Base-by-base conservation (phyloP, 2,888 invertebrate genomes). In the Poecilus cupreus region DNA sequence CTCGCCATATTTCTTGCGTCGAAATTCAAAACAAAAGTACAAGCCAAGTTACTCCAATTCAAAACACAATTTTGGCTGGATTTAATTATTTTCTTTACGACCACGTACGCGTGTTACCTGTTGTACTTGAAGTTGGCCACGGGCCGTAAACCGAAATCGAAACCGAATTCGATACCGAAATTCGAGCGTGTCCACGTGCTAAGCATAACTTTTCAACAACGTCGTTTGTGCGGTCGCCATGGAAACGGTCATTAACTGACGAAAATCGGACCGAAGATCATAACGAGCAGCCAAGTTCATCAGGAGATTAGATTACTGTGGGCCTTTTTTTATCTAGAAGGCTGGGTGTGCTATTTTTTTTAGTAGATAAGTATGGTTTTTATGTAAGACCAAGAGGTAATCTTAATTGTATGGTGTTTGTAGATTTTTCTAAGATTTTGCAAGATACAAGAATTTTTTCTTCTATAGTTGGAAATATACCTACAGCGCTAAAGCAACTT, bases 61-160 rank as follows among this genome's bases (percentile, higher is more conserved):
- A 60, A 60, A 60, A 60, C 60, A 60, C 26, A 60, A 60, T 60
- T 60, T 60, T 24, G 26, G n/a, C 43, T 43, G 24, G 54, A 22
- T 54, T 54, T 22, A 54, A 54, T 22, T 43, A 11, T 43, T 43
- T 43, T 22, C 13, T 60, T 60, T 26, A 60, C 24, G 60, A 10
- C 8, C 60, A 10, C 43, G 43, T 26, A 60, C 60, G 60, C 24
- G 60, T 60, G 24, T 60, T 60, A 60, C 60, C 60, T 60, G 60
- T 60, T 60, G 43, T 43, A 13, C 43, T 43, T 43, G n/a, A 43
- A n/a, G 43, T 43, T 60, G 26, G 60, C 60, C 60, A 60, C 60
- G 60, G 60, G 60, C 60, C 60, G 13, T 60, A 60, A 60, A 60
- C 60, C 43, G 60, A 60, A 60, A 60, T 10, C 60, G 60, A 60